phyloP scores from a whole-genome alignment of 2,888 invertebrate genomes.

The Byasa hedistus region DNA sequence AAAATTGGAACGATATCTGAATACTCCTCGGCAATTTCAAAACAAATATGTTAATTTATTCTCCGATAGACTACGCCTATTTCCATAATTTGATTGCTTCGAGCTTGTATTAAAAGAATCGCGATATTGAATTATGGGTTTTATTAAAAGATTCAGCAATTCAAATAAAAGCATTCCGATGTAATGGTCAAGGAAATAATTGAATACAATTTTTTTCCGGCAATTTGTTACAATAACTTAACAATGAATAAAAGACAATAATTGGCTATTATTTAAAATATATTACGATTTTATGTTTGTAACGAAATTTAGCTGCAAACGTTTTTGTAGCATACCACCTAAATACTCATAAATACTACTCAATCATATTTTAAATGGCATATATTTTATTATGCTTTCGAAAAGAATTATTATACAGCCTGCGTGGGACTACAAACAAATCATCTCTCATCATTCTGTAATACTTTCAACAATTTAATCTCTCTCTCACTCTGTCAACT shows the following conservation, averaged over 20 bases:
- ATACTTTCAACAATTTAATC: no score
- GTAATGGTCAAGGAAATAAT: constrained; percentile 29
- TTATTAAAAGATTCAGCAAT: constrained; percentile 33
- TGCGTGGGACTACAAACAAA: no score
- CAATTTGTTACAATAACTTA: not conserved
- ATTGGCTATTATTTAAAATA: not conserved
- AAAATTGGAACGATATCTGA: constrained; percentile 72
- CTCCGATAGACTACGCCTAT: constrained; percentile 58
- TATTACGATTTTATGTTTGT: not conserved
- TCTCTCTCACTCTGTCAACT: no score
- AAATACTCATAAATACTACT: no score
- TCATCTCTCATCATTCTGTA: no score
- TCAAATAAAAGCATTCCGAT: constrained; percentile 30
- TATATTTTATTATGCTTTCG: no score
- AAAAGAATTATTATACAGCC: no score
- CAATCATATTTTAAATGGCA: no score
- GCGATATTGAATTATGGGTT: constrained; percentile 56
- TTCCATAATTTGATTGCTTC: constrained; percentile 72
- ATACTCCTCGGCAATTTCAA: constrained; percentile 68
- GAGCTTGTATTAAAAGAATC: constrained; percentile 65
- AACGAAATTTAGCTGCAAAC: no score
- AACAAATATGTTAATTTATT: constrained; percentile 73
- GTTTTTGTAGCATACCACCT: no score
- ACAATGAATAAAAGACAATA: not conserved
- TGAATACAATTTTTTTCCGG: constrained; percentile 14